Base-by-base conservation (phyloP, 1,140 invertebrate species). In the Cyclargus thomasi region DNA sequence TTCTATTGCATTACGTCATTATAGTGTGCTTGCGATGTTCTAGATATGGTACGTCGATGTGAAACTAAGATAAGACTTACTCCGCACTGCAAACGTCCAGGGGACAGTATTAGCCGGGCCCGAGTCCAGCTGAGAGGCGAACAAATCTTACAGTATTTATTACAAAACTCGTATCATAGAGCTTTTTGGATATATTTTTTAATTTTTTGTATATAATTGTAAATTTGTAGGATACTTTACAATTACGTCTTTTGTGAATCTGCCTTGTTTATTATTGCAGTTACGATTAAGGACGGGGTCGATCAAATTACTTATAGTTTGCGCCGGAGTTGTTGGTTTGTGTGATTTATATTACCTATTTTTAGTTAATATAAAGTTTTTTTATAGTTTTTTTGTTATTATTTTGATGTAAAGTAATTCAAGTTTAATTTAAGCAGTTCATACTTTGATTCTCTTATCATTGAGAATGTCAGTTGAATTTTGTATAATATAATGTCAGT, bases 171-270 rank as follows among this genome's bases (percentile, higher is more conserved):
- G 75, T 86, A 81, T 76, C 75, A 80, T 86, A 82, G 75, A 71
- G 76, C 80, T 83, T 87, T 86, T 87, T 87, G 75, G 82, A 87
- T 79, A 82, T 78, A 79, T 83, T 83, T 83, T 83, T 78, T 69
- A 74, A 72, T 78, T 80, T 81, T 85, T 84, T 89, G 83, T 88
- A 88, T 81, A 88, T 86, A 86, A 78, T 83, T 89, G 86, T 89
- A 89, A 78, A 89, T 85, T 84, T 86, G 72, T 88, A 86, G 81
- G 75, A 77, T 81, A 79, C 78, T 78, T 65, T 76, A 73, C 70
- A 72, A 63, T 71, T 77, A 76, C 76, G 77, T 71, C 66, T 65
- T 76, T 82, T 76, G 80, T 83, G 80, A 81, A 82, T 85, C 72
- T 85, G 78, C 81, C 83, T 81, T 82, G 72, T 79, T 86, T 86